Percentiles rank a stretch among this genome's conserved stretches.
Conservation (phyloP, 1,140 invertebrate species). For the Eciton burchellii region DNA sequence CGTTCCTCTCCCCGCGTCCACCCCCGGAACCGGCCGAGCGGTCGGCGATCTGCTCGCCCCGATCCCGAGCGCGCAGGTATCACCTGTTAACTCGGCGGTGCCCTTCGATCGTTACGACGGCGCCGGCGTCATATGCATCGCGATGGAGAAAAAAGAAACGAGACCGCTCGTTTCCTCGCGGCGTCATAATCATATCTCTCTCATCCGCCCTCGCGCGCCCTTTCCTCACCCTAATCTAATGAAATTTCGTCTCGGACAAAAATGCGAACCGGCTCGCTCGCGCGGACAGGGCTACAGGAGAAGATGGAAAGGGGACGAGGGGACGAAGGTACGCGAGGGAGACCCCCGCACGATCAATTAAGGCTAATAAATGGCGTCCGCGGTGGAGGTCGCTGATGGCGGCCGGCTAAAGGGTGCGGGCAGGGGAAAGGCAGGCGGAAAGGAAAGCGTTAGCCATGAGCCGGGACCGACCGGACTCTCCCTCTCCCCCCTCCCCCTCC, state of each 20-base stretch:
- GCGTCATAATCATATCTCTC: background rate
- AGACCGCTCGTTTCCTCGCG: conserved; percentile 54
- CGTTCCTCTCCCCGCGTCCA: conserved; percentile 6
- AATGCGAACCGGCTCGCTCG: conserved; percentile 66
- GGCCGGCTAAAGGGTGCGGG: conserved; percentile 62
- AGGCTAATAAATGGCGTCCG: conserved; percentile 83
- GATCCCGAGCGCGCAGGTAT: conserved; percentile 32
- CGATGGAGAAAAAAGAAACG: conserved; percentile 72
- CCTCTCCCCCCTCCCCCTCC: no score
- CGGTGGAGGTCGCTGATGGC: conserved; percentile 70
- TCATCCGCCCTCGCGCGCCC: background rate
- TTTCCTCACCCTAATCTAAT: conserved; percentile 61
- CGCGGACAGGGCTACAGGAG: conserved; percentile 32
- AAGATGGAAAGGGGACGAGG: conserved; percentile 7
- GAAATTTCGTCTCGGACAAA: conserved; percentile 74
- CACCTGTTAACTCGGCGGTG: conserved; percentile 66
- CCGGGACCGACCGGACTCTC: conserved; percentile 63
- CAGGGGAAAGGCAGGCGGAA: conserved; percentile 68
- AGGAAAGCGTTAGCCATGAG: conserved; percentile 71
- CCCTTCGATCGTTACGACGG: conserved; percentile 58
- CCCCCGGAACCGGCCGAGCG: conserved; percentile 35
- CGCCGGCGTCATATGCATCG: conserved; percentile 73
- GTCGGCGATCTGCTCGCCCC: conserved; percentile 39
- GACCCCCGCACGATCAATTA: conserved; percentile 83
- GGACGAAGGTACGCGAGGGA: background rate